A percentile compares a stretch with the other conserved stretches of the same genome.
Evolutionary conservation across 2,797 vertebrate genomes (phyloP).

Genomic region (Cercopithecus hamlyni): DNA sequence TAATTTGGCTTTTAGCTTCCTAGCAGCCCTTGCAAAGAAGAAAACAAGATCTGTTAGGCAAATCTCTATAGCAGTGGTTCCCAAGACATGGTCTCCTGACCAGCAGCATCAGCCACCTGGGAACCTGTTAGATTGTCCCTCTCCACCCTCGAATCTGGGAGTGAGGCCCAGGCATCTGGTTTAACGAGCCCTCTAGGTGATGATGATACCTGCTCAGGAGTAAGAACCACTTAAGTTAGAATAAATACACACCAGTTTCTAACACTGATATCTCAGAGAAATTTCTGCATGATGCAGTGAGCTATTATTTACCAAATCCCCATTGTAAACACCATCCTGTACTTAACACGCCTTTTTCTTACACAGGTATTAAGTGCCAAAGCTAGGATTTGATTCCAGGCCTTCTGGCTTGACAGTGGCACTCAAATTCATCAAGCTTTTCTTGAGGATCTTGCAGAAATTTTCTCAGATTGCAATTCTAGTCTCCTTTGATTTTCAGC

Average conservation of each 20-base stretch:
- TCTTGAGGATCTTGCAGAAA: not conserved
- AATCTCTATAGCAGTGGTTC: not conserved
- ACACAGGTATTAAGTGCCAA: not conserved
- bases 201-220: not conserved
- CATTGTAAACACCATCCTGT: not conserved
- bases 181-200: not conserved
- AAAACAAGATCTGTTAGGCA: not conserved
- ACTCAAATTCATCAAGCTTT: not conserved
- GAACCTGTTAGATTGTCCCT: not conserved
- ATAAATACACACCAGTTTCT: not conserved
- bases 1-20: not conserved
- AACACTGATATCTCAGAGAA: not conserved
- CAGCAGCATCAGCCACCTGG: not conserved
- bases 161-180: not conserved
- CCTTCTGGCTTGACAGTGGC: not conserved
- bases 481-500: not conserved
- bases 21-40: not conserved
- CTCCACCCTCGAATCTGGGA: not conserved
- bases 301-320: not conserved
- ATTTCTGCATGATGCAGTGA: not conserved
- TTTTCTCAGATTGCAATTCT: not conserved
- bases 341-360: not conserved
- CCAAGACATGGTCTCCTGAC: fast-evolving
- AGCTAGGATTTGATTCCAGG: not conserved
- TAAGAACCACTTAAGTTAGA: not conserved